Evolutionary conservation across 2,888 invertebrate species (phyloP).

Genomic region (Erebia palarica): DNA sequence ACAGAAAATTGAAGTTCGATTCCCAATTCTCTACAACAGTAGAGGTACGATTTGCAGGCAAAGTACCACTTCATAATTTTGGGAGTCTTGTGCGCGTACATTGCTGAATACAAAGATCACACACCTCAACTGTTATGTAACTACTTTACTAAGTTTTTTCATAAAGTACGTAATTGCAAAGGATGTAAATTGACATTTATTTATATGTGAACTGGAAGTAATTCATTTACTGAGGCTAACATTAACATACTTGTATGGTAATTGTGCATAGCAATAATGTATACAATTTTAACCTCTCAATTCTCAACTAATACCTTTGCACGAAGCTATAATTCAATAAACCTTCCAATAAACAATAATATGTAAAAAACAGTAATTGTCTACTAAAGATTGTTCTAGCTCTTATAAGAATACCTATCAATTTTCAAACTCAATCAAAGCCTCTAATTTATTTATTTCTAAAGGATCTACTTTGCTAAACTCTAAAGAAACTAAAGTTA

Average conservation of each 20-base stretch:
- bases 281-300: background rate
- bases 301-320: conserved; percentile 12
- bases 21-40: too few relatives aligned
- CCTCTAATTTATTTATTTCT: background rate
- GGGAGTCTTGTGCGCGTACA: too few relatives aligned
- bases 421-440: too few relatives aligned
- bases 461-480: background rate
- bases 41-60: too few relatives aligned
- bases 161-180: background rate
- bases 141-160: too few relatives aligned
- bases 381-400: background rate
- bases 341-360: conserved; percentile 3
- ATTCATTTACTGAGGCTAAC: conserved; percentile 20
- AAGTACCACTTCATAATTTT: too few relatives aligned
- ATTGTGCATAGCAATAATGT: background rate
- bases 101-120: too few relatives aligned
- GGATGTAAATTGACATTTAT: conserved; percentile 29
- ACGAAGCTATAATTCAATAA: conserved; percentile 1
- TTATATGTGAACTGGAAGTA: conserved; percentile 26
- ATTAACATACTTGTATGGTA: conserved; percentile 30
- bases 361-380: too few relatives aligned
- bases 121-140: too few relatives aligned
- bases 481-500: too few relatives aligned
- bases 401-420: background rate
- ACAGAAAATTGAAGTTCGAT: too few relatives aligned